Base-by-base conservation (phyloP, 2,888 invertebrate genomes). In the Dolomedes plantarius region DNA sequence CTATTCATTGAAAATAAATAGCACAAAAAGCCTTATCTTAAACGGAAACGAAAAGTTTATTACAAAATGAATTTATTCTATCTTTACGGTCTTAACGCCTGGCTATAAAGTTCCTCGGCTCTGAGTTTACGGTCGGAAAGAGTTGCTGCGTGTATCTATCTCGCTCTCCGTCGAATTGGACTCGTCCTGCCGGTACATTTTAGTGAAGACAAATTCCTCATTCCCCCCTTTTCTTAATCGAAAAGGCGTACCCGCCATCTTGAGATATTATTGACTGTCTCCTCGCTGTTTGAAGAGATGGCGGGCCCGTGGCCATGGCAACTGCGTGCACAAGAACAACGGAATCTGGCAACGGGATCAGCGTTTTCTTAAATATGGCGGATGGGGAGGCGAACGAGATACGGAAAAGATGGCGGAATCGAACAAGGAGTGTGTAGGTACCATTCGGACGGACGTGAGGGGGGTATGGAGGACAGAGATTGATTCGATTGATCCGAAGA, bases 231-330 rank as follows among this genome's bases (percentile, higher is more conserved):
- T 64, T 83, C 39, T 67, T 67, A 3, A 50, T 71, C 71, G 65
- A 76, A 83, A 72, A 76, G 80, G 76, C 64, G 76, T 50, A 46
- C 72, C 69, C 83, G 83, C 83, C 83, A 85, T 85, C 83, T 85
- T 85, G 83, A 85, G 83, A 85, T 85, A 85, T 85, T 85, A 85
- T 85, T 85, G 83, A 85, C 83, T 85, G 83, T 85, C 83, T 85
- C 77, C 73, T 77, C 73, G 76, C 79, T 36, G 76, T 77, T 72
- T 85, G 83, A 77, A 85, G 77, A 85, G 83, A 77, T 83, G 83
- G 77, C 73, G 67, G 41, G 56, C 56, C 56, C 68, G 76, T 72
- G 64, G 27, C 76, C 50, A 72, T 77, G 77, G 68, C 50, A 77
- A 77, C 77, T 65, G 83, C 73, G 56, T 65, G 46, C 76, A 72